A percentile compares a stretch with the other conserved stretches of the same genome.
These are phyloP conservation scores for Galleria mellonella DNA, from an alignment of 1,140 invertebrate species.

Conservation along the genomic window DNA sequence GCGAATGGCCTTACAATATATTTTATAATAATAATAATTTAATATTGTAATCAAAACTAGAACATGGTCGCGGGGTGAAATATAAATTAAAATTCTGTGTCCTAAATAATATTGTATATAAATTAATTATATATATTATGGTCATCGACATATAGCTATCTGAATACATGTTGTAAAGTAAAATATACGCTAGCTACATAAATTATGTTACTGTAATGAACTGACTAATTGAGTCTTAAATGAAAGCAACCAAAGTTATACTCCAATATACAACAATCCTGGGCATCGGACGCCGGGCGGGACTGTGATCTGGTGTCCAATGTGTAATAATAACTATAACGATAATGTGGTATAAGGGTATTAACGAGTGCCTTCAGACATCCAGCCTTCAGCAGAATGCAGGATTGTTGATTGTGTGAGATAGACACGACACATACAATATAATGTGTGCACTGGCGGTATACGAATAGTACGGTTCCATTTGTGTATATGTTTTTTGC, in stretches of 20 bases:
- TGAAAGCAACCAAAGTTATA: slow-evolving; percentile 46
- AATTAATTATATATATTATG: slow-evolving; percentile 3
- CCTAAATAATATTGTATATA: slow-evolving; percentile 6
- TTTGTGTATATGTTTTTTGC: slow-evolving; percentile 12
- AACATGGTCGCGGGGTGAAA: slow-evolving; percentile 1
- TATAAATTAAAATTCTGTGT: slow-evolving; percentile 10
- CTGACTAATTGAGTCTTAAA: slow-evolving; percentile 17
- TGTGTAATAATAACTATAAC: slow-evolving; percentile 28
- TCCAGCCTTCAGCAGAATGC: slow-evolving; percentile 66
- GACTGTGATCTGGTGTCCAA: slow-evolving; percentile 7
- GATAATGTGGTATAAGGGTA: slow-evolving; percentile 57
- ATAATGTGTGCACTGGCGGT: slow-evolving; percentile 17
- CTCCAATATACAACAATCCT: slow-evolving; percentile 44
- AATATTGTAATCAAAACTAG: slow-evolving; percentile 1
- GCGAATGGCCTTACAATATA: not conserved
- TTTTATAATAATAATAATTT: slow-evolving; percentile 4
- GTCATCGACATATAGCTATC: slow-evolving; percentile 3
- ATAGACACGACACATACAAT: slow-evolving; percentile 26
- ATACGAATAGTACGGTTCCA: slow-evolving; percentile 13
- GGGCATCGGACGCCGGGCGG: slow-evolving; percentile 17
- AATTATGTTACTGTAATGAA: slow-evolving; percentile 8
- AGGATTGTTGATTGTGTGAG: slow-evolving; percentile 59
- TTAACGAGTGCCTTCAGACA: slow-evolving; percentile 70
- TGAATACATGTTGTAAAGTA: slow-evolving; percentile 23
- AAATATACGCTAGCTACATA: slow-evolving; percentile 43